phyloP scores from a whole-genome alignment of 2,113 vertebrate genomes.

The Percopsis transmontana region DNA sequence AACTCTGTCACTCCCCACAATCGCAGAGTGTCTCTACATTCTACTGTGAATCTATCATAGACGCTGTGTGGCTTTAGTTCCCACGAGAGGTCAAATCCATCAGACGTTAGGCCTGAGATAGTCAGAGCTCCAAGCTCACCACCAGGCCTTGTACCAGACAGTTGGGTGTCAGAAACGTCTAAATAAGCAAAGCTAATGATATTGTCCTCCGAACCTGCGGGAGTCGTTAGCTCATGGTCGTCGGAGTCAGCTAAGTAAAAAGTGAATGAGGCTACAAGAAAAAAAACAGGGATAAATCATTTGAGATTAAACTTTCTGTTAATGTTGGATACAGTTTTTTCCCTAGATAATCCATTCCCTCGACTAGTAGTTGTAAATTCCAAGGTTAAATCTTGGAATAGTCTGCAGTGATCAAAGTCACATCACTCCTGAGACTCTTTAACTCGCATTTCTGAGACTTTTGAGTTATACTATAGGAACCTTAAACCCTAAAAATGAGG shows the following conservation, averaged over 20 bases:
- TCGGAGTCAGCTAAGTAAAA: conserved; percentile 73
- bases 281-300: conserved; percentile 46
- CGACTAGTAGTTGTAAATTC: neutral
- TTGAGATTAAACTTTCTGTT: neutral
- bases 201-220: conserved; percentile 62
- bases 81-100: conserved; percentile 69
- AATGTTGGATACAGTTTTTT: neutral
- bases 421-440: no score
- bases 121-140: conserved; percentile 52
- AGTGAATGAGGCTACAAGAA: conserved; percentile 70
- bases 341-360: neutral
- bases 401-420: neutral
- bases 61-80: conserved; percentile 34
- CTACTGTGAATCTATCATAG: conserved; percentile 62
- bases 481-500: no score
- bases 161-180: conserved; percentile 53
- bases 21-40: conserved; percentile 58
- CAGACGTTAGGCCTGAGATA: conserved; percentile 55
- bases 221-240: conserved; percentile 57
- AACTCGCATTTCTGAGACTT: no score
- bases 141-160: conserved; percentile 57
- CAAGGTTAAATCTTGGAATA: neutral
- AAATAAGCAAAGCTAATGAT: conserved; percentile 69
- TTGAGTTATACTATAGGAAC: no score
- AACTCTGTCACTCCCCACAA: conserved; percentile 51